phyloP scores from a whole-genome alignment of 2,113 vertebrate genomes.

The Clarias gariepinus region DNA sequence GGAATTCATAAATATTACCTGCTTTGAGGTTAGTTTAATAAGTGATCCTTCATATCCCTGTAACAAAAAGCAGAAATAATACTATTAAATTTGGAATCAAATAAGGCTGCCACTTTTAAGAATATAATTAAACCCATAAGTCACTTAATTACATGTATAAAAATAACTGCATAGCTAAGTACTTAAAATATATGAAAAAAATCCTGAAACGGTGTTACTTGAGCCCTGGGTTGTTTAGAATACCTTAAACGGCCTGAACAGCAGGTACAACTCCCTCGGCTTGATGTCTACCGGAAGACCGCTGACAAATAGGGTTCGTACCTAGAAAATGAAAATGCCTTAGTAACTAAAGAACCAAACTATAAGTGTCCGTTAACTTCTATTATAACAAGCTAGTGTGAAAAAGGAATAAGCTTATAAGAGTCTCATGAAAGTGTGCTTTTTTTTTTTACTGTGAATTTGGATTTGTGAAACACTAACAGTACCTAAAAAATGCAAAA shows the following conservation, averaged over 20 bases:
- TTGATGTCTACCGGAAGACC: slow-evolving; percentile 89
- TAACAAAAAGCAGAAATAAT: slow-evolving; percentile 37
- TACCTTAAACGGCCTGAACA: slow-evolving; percentile 89
- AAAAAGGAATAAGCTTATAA: neutral
- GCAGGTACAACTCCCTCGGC: slow-evolving; percentile 85
- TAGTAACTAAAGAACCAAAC: slow-evolving; percentile 33
- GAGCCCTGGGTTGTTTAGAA: slow-evolving; percentile 38
- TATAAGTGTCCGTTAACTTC: neutral
- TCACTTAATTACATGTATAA: neutral
- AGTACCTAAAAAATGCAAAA: slow-evolving; percentile 14
- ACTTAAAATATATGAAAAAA: neutral
- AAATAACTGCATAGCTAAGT: neutral
- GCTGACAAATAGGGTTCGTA: slow-evolving; percentile 87
- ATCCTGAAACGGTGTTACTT: neutral
- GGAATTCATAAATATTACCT: slow-evolving; percentile 66
- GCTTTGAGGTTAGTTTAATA: slow-evolving; percentile 86
- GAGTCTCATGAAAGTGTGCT: neutral
- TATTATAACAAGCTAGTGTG: neutral
- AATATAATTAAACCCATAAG: neutral
- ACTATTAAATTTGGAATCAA: neutral
- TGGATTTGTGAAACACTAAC: slow-evolving; percentile 18
- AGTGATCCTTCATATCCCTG: slow-evolving; percentile 88
- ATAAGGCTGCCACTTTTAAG: neutral
- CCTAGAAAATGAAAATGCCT: slow-evolving; percentile 66
- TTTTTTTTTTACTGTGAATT: neutral